These are phyloP conservation scores for Natrix natrix DNA, from an alignment of 2,797 vertebrate species.

Conservation along the genomic window DNA sequence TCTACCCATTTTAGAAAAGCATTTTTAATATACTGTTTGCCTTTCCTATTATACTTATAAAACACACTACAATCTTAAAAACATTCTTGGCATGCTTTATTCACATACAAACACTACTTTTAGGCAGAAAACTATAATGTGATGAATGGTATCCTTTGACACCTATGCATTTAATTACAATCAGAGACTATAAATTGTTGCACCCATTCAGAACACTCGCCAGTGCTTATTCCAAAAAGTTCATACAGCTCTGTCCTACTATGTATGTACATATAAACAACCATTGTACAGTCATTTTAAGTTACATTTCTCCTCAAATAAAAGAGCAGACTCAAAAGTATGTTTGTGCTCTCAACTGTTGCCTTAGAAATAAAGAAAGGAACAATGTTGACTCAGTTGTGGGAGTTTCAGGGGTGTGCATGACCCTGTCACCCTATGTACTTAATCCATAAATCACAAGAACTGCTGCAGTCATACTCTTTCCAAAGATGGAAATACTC, in stretches of 20 bases:
- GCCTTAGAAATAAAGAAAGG: slow-evolving; percentile 47
- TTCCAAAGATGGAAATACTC: neutral
- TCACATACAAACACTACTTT: neutral
- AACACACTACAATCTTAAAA: neutral
- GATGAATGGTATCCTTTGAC: neutral
- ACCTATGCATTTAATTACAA: no score
- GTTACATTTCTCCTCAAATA: neutral
- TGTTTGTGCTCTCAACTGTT: slow-evolving; percentile 34
- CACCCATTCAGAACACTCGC: no score
- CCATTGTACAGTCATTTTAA: neutral
- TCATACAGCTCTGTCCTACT: neutral
- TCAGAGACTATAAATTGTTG: neutral
- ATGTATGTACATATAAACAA: neutral
- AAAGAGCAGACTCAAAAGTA: neutral
- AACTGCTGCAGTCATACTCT: neutral
- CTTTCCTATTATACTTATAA: neutral
- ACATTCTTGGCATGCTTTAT: neutral
- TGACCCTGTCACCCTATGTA: neutral
- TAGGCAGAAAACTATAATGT: neutral
- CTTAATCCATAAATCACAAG: neutral
- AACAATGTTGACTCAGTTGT: neutral
- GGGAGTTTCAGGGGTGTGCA: neutral
- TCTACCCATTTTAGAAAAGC: neutral
- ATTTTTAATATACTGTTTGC: neutral
- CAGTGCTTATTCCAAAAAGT: neutral